Percentiles rank a stretch among this genome's conserved stretches.
Evolutionary conservation across 2,797 vertebrate genomes (phyloP).

Genomic region (Cyprinodon diabolis): DNA sequence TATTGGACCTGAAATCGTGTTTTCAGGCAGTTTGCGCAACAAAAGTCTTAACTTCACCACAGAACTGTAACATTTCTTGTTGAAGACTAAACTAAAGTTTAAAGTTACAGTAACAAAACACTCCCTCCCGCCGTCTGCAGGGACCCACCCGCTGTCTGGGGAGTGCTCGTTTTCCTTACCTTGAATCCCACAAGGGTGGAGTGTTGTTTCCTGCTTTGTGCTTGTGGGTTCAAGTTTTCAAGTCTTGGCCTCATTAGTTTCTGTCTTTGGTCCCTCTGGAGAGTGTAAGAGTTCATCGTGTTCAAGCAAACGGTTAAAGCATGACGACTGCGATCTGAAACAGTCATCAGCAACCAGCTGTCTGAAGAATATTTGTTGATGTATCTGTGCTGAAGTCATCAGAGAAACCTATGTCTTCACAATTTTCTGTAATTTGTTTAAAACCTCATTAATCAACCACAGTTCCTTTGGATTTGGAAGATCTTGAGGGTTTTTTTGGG

Average conservation of each 20-base stretch:
- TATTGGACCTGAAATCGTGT: not conserved
- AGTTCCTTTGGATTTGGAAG: not conserved
- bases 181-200: slow-evolving; percentile 18
- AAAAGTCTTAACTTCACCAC: not conserved
- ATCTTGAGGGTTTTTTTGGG: not conserved
- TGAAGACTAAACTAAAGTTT: not conserved
- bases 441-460: not conserved
- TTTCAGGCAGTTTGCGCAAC: not conserved
- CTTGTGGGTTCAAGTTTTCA: slow-evolving; percentile 3
- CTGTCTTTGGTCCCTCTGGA: slow-evolving; percentile 18
- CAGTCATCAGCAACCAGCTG: not conserved
- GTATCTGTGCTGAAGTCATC: not conserved
- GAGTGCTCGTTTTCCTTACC: slow-evolving; percentile 8
- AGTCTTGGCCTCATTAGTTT: slow-evolving; percentile 23
- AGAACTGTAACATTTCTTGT: not conserved
- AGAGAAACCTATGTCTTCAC: not conserved
- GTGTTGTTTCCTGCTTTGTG: slow-evolving; percentile 2
- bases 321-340: not conserved
- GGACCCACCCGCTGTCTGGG: not conserved
- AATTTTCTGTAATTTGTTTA: too few relatives aligned
- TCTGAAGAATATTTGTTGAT: not conserved
- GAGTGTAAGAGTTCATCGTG: not conserved
- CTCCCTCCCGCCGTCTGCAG: not conserved
- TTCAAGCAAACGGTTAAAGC: not conserved
- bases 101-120: not conserved